Conservation (phyloP, 2,888 invertebrate genomes). For the Liodrosophila aerea region DNA sequence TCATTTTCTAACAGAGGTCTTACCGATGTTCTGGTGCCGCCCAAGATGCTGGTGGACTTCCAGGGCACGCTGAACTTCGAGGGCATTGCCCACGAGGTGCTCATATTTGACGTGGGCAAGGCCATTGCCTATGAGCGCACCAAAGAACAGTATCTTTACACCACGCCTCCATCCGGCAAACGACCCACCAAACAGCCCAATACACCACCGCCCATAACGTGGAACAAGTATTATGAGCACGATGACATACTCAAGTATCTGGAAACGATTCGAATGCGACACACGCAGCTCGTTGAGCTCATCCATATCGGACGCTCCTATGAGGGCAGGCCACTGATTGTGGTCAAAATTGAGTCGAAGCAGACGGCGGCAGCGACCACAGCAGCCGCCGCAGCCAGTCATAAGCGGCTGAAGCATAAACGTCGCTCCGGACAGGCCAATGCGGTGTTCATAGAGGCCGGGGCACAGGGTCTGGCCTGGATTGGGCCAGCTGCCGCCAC, state of each 20-base stretch:
- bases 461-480: constrained; percentile 90
- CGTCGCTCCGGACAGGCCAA: constrained; percentile 86
- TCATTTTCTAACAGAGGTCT: constrained; percentile 83
- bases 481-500: constrained; percentile 90
- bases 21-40: constrained; percentile 89
- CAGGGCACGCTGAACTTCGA: constrained; percentile 84
- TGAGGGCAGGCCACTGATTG: constrained; percentile 88
- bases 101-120: constrained; percentile 90
- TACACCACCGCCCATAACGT: constrained; percentile 84
- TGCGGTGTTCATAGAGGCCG: constrained; percentile 92
- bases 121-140: constrained; percentile 88
- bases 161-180: constrained; percentile 33
- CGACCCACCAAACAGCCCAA: constrained; percentile 42
- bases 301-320: constrained; percentile 88
- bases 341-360: constrained; percentile 86
- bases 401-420: constrained; percentile 72
- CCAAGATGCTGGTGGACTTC: constrained; percentile 83
- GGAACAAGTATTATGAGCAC: constrained; percentile 88
- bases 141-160: constrained; percentile 82
- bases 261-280: constrained; percentile 86
- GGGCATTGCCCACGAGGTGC: constrained; percentile 86
- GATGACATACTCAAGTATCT: constrained; percentile 88
- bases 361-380: constrained; percentile 61
- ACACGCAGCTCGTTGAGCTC: constrained; percentile 86
- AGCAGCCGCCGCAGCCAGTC: constrained; percentile 54